Conservation (phyloP, 2,113 vertebrate genomes). For the Regulus satrapa region DNA sequence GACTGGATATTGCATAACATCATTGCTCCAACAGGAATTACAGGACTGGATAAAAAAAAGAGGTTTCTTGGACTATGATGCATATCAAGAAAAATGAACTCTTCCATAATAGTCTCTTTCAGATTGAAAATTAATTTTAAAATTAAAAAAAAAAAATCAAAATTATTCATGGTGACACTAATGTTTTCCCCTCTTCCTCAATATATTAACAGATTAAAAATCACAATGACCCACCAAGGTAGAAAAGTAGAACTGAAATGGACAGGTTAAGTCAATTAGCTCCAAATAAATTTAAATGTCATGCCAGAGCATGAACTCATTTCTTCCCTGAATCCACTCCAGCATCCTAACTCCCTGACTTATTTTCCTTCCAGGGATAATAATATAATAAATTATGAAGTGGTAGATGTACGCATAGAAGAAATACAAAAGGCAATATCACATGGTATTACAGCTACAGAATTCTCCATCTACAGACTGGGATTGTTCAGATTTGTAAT, state of each 20-base stretch:
- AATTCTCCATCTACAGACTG: background rate
- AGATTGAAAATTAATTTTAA: background rate
- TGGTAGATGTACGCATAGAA: background rate
- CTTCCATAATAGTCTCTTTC: background rate
- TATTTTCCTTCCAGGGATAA: background rate
- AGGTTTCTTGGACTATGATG: background rate
- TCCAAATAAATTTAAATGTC: background rate
- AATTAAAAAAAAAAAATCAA: background rate
- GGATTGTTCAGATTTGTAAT: background rate
- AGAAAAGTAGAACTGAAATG: background rate
- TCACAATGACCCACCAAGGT: background rate
- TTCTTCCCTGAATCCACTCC: background rate
- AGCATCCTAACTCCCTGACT: background rate
- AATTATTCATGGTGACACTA: background rate
- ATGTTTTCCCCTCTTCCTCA: background rate
- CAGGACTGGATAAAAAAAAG: background rate
- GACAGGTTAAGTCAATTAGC: background rate
- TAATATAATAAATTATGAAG: background rate
- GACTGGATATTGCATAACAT: background rate
- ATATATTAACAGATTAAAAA: background rate
- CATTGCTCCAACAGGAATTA: background rate
- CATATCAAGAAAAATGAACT: background rate
- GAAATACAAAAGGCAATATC: background rate
- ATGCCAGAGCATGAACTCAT: background rate
- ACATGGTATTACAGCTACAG: background rate